Conservation (phyloP, 2,113 vertebrate genomes). For the Xerus inauris region DNA sequence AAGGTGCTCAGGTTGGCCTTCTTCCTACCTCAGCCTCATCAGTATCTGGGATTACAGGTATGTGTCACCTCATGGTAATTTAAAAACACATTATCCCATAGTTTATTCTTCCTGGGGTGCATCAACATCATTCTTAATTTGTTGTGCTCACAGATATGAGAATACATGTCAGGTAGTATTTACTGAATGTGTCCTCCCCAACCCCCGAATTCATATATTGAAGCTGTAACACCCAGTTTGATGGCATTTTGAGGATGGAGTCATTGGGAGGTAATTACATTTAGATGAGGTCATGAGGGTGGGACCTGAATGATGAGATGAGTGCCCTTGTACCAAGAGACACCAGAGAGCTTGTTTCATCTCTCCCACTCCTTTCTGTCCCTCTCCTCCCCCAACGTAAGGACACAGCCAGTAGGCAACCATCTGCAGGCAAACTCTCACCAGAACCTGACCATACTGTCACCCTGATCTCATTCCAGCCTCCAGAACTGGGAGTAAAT, state of each 20-base stretch:
- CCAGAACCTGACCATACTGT: neutral
- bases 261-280: neutral
- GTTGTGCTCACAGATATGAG: neutral
- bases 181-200: neutral
- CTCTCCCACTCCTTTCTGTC: too few relatives aligned
- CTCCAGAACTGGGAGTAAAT: neutral
- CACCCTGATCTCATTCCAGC: neutral
- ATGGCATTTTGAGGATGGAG: neutral
- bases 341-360: neutral
- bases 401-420: neutral
- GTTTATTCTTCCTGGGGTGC: neutral
- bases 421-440: neutral
- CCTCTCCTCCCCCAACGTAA: neutral
- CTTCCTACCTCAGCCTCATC: too few relatives aligned
- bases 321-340: neutral
- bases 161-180: neutral
- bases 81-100: neutral
- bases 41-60: too few relatives aligned
- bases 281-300: neutral
- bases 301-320: neutral
- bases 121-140: neutral
- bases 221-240: neutral
- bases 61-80: neutral
- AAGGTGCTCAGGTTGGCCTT: too few relatives aligned
- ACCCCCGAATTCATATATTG: neutral